phyloP scores from a whole-genome alignment of 2,797 vertebrate species.

The Carcharodon carcharias region DNA sequence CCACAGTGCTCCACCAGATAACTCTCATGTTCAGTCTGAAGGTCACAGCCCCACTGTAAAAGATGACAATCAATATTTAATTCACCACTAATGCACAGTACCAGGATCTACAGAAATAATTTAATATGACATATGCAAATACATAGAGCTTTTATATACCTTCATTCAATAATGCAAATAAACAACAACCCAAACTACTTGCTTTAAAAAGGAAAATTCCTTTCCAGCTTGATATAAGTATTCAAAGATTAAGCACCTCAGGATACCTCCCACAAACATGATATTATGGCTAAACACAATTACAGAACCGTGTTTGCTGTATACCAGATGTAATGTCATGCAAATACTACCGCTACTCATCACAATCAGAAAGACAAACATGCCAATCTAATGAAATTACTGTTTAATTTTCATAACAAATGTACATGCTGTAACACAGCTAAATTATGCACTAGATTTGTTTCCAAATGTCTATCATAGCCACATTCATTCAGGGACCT shows the following conservation, averaged over 20 bases:
- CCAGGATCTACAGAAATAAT: neutral
- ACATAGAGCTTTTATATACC: neutral
- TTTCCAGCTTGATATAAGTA: neutral
- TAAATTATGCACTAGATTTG: neutral
- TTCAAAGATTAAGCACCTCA: neutral
- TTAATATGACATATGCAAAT: neutral
- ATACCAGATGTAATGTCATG: neutral
- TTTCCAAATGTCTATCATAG: neutral
- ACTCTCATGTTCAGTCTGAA: constrained; percentile 89
- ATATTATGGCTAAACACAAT: neutral
- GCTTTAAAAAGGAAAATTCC: neutral
- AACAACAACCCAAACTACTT: neutral
- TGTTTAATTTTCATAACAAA: neutral
- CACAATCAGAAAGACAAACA: neutral
- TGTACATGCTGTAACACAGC: neutral
- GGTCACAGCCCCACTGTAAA: constrained; percentile 85
- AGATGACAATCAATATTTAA: constrained; percentile 38
- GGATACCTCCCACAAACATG: neutral
- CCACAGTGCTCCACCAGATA: constrained; percentile 86
- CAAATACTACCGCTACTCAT: neutral
- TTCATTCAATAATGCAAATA: neutral
- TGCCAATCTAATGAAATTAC: neutral
- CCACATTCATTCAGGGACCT: neutral
- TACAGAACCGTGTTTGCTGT: neutral
- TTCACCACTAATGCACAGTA: neutral